A percentile compares a stretch with the other conserved stretches of the same genome.
Evolutionary conservation across 1,140 invertebrate species (phyloP).

Genomic region (Pristionchus pacificus): DNA sequence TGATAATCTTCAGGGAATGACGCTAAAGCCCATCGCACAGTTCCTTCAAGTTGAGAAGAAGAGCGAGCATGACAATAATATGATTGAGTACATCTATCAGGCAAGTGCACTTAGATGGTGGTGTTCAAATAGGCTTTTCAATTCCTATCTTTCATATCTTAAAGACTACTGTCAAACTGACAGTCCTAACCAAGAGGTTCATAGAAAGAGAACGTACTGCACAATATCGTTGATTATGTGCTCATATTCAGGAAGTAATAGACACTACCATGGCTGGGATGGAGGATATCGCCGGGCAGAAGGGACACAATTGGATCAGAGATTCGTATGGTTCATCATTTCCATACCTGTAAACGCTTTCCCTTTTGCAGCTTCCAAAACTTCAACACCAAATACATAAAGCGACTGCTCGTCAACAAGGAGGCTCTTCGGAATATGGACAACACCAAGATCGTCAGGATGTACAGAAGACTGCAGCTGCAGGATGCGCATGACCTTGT

Average conservation of each 20-base stretch:
- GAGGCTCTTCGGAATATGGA: slow-evolving; percentile 39
- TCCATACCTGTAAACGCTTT: not conserved
- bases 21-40: slow-evolving; percentile 63
- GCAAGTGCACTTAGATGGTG: slow-evolving; percentile 16
- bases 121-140: too few relatives aligned
- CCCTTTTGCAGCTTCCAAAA: slow-evolving; percentile 19
- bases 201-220: too few relatives aligned
- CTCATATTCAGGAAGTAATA: slow-evolving; percentile 22
- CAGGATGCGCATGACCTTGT: slow-evolving; percentile 25
- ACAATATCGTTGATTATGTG: too few relatives aligned
- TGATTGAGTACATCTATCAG: slow-evolving; percentile 50
- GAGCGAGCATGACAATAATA: slow-evolving; percentile 42
- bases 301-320: slow-evolving; percentile 53
- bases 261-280: slow-evolving; percentile 52
- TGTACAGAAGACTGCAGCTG: slow-evolving; percentile 20
- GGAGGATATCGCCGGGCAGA: slow-evolving; percentile 47
- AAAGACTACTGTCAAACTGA: too few relatives aligned
- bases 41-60: slow-evolving; percentile 61
- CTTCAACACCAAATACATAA: slow-evolving; percentile 35
- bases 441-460: slow-evolving; percentile 41
- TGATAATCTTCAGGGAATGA: slow-evolving; percentile 58
- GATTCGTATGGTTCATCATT: slow-evolving; percentile 30
- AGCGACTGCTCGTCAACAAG: slow-evolving; percentile 46
- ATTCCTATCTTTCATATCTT: too few relatives aligned
- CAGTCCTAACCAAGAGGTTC: too few relatives aligned